A percentile compares a stretch with the other conserved stretches of the same genome.
phyloP scores from a whole-genome alignment of 1,140 invertebrate genomes.

The Scaptomyza hsui region DNA sequence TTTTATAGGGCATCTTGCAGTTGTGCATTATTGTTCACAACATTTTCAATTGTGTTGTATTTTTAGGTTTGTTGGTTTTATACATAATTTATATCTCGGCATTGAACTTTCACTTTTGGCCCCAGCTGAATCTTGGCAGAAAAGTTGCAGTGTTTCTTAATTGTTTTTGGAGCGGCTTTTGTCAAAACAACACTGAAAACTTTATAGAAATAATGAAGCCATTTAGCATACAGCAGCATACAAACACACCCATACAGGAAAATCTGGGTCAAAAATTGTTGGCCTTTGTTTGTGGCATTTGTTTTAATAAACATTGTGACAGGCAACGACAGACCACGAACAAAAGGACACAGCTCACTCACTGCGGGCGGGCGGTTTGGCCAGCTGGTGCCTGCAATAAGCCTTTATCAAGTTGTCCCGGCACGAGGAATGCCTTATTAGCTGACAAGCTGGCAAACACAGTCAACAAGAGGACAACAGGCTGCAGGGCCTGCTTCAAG shows the following conservation, averaged over 20 bases:
- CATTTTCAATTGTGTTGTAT: neutral
- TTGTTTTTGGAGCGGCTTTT: constrained; percentile 55
- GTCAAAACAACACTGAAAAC: constrained; percentile 42
- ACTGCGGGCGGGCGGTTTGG: constrained; percentile 30
- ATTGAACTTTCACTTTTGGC: constrained; percentile 63
- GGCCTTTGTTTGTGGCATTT: constrained; percentile 71
- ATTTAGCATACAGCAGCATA: constrained; percentile 59
- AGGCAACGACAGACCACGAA: constrained; percentile 51
- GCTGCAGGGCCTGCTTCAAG: constrained; percentile 12
- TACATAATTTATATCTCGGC: constrained; percentile 39
- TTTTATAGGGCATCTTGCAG: neutral
- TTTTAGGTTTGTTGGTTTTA: neutral
- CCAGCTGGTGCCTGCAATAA: constrained; percentile 14
- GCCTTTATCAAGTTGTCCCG: constrained; percentile 75
- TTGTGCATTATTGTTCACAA: neutral
- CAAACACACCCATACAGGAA: constrained; percentile 11
- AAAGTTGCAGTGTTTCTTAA: constrained; percentile 44
- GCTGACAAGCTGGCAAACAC: constrained; percentile 54
- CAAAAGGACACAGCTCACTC: constrained; percentile 40
- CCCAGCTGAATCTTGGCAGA: constrained; percentile 2
- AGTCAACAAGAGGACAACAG: neutral
- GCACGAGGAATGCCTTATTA: constrained; percentile 71
- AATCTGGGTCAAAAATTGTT: constrained; percentile 76
- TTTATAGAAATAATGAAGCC: constrained; percentile 77
- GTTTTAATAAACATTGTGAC: constrained; percentile 81